These are phyloP conservation scores for Amphiduros pacificus DNA, from an alignment of 2,888 invertebrate species.

Conservation along the genomic window DNA sequence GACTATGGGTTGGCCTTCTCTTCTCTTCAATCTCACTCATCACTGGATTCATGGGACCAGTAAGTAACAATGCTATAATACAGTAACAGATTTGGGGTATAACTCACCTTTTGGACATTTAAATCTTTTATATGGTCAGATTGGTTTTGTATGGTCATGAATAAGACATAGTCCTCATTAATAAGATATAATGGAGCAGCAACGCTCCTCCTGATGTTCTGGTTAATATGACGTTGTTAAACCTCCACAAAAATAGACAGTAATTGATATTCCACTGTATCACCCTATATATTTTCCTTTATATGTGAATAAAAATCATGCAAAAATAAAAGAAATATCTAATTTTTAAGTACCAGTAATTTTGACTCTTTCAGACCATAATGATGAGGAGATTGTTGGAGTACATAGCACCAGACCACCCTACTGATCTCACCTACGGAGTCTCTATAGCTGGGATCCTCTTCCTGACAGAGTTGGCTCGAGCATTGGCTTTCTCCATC, in stretches of 20 bases:
- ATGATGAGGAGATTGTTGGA: conserved; percentile 40
- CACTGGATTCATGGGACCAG: conserved; percentile 64
- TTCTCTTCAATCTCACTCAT: conserved; percentile 59
- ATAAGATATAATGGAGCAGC: too few species aligned
- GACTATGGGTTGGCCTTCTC: conserved; percentile 60
- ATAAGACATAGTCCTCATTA: too few species aligned
- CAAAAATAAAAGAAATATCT: too few species aligned
- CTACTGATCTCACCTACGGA: conserved; percentile 59
- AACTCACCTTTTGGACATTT: not conserved
- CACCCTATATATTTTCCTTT: too few species aligned
- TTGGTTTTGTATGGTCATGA: too few species aligned
- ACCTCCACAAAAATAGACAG: too few species aligned
- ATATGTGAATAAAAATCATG: too few species aligned
- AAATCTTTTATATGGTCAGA: not conserved
- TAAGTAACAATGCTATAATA: conserved; percentile 45
- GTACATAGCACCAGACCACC: conserved; percentile 41
- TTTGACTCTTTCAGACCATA: conserved; percentile 37
- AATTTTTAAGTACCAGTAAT: too few species aligned
- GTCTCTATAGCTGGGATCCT: conserved; percentile 62
- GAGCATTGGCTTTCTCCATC: conserved; percentile 61
- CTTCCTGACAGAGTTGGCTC: conserved; percentile 60
- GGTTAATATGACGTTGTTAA: too few species aligned
- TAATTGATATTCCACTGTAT: too few species aligned
- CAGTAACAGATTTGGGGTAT: not conserved
- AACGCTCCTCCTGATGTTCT: too few species aligned